Evolutionary conservation across 2,113 vertebrate genomes (phyloP).

Genomic region (Genyomyrus donnyi): DNA sequence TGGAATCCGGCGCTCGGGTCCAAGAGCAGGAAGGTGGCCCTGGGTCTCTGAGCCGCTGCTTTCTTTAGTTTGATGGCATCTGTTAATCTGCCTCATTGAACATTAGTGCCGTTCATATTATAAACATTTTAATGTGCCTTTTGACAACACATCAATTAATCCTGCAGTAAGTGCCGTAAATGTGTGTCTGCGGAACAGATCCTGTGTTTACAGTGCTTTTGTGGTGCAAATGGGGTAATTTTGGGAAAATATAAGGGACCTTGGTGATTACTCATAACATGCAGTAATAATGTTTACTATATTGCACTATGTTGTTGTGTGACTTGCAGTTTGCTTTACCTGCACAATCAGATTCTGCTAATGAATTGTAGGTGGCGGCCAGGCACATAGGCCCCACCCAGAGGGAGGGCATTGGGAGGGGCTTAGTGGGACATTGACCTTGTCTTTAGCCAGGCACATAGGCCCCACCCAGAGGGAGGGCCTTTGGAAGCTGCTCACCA

Average conservation of each 20-base stretch:
- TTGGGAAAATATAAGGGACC: not conserved
- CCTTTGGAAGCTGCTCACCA: not conserved
- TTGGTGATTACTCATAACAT: not conserved
- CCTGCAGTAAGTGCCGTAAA: not conserved
- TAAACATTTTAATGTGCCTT: slow-evolving; percentile 1
- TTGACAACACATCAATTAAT: not conserved
- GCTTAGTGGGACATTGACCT: no score
- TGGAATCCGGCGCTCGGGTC: not conserved
- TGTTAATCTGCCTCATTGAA: not conserved
- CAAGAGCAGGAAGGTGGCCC: not conserved
- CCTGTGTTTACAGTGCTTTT: not conserved
- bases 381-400: not conserved
- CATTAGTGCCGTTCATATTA: not conserved
- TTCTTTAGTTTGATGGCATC: not conserved
- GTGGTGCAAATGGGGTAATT: not conserved
- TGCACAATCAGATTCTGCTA: not conserved
- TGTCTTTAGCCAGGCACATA: no score
- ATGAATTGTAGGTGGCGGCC: not conserved
- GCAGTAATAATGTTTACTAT: not conserved
- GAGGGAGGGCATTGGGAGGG: not conserved
- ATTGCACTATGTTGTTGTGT: not conserved
- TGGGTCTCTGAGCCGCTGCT: not conserved
- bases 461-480: no score
- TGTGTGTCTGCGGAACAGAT: not conserved
- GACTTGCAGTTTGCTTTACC: not conserved